Evolutionary conservation across 2,113 vertebrate genomes (phyloP).

Genomic region (Arvicanthis niloticus): DNA sequence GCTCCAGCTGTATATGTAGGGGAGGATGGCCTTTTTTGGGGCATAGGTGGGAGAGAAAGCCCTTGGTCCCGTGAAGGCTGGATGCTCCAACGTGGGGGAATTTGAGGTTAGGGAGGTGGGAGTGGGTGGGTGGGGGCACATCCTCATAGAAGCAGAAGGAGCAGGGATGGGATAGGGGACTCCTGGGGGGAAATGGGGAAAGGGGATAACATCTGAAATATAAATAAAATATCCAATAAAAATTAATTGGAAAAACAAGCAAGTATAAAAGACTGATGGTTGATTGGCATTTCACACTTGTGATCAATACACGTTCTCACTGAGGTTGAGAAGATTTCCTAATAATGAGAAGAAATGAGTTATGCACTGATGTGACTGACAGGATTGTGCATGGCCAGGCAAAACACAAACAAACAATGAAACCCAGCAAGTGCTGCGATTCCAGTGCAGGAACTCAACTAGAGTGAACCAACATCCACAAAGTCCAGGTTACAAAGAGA

Average conservation of each 20-base stretch:
- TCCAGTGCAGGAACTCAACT: not conserved
- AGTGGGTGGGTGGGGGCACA: too few species aligned
- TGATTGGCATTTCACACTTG: not conserved
- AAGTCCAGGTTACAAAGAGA: rapidly evolving
- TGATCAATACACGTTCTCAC: not conserved
- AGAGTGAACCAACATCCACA: not conserved
- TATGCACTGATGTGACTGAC: not conserved
- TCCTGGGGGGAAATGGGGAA: too few species aligned
- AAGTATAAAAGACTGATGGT: not conserved
- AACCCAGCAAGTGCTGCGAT: not conserved
- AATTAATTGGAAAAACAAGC: not conserved
- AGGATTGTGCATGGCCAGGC: not conserved
- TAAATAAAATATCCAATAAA: too few species aligned
- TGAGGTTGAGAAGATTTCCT: not conserved
- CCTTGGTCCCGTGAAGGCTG: too few species aligned
- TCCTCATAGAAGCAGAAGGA: too few species aligned
- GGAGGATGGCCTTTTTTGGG: too few species aligned
- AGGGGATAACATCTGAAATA: too few species aligned
- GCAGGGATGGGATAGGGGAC: too few species aligned
- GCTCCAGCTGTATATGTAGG: too few species aligned
- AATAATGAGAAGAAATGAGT: not conserved
- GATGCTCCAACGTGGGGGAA: too few species aligned
- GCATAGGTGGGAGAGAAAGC: too few species aligned
- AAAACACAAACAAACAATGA: not conserved
- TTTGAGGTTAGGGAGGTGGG: too few species aligned